Evolutionary conservation across 1,140 invertebrate genomes (phyloP).

Genomic region (Philotrypesis tridentata): DNA sequence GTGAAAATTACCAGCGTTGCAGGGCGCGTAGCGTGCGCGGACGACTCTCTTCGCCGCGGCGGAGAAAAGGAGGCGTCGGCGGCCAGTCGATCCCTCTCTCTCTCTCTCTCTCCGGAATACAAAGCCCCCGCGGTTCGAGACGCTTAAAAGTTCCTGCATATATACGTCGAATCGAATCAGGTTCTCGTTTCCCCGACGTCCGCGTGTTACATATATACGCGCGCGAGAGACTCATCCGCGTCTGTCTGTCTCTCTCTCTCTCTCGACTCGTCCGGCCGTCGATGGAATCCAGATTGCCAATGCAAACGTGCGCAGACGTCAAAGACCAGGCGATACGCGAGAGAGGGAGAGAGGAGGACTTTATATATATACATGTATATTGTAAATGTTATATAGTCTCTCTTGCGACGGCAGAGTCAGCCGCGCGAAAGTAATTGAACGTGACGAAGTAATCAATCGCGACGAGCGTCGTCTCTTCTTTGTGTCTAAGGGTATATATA

Average conservation of each 20-base stretch:
- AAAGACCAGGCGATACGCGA: not conserved
- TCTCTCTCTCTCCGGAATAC: not conserved
- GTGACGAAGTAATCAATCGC: slow-evolving; percentile 28
- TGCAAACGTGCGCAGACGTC: not conserved
- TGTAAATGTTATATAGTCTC: too few relatives aligned
- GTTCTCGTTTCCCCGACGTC: not conserved
- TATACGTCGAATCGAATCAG: too few relatives aligned
- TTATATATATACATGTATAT: not conserved
- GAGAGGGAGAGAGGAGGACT: not conserved
- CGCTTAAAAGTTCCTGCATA: too few relatives aligned
- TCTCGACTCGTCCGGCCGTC: not conserved
- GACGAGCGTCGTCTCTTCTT: not conserved
- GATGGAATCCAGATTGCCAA: slow-evolving; percentile 1
- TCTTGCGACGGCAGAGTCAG: not conserved
- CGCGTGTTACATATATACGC: too few relatives aligned
- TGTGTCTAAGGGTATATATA: not conserved
- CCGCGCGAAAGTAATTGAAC: slow-evolving; percentile 23
- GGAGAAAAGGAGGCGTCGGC: too few relatives aligned
- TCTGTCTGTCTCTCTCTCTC: not conserved
- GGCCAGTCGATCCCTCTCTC: too few relatives aligned
- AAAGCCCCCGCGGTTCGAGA: too few relatives aligned
- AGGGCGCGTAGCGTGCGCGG: too few relatives aligned
- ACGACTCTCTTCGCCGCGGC: too few relatives aligned
- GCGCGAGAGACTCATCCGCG: too few relatives aligned
- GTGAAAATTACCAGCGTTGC: too few relatives aligned